These are phyloP conservation scores for Girardia tigrina DNA, from an alignment of 2,888 invertebrate species.

Conservation along the genomic window DNA sequence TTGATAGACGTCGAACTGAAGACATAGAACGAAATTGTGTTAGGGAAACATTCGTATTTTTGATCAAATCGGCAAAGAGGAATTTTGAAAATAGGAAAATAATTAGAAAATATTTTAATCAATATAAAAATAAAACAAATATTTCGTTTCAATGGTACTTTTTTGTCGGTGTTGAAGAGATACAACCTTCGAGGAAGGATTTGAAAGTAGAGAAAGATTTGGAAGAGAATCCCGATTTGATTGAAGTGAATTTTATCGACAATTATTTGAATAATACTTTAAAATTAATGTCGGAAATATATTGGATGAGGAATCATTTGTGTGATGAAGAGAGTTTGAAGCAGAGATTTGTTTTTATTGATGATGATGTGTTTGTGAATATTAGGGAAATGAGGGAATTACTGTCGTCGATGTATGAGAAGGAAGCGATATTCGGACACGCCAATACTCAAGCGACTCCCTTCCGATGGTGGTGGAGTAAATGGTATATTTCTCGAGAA, in stretches of 20 bases:
- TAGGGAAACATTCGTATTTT: not conserved
- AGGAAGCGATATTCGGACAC: not conserved
- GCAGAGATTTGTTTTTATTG: not conserved
- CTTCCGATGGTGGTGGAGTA: not conserved
- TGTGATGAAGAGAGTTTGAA: not conserved
- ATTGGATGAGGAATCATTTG: not conserved
- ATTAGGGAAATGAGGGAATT: not conserved
- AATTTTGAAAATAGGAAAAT: not conserved
- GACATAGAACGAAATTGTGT: no score
- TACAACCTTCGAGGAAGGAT: not conserved
- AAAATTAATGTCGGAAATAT: not conserved
- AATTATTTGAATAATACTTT: not conserved
- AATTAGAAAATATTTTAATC: not conserved
- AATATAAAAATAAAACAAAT: not conserved
- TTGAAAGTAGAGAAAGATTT: not conserved
- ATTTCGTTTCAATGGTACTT: not conserved
- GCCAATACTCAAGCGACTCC: not conserved
- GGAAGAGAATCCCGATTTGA: not conserved
- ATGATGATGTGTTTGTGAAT: slow-evolving; percentile 3
- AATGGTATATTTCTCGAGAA: not conserved
- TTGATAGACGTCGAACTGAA: no score
- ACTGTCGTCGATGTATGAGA: not conserved
- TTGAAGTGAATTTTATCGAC: not conserved
- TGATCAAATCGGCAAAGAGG: not conserved
- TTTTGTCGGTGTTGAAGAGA: not conserved